phyloP scores from a whole-genome alignment of 1,140 invertebrate genomes.

The Drosophila paulistorum region DNA sequence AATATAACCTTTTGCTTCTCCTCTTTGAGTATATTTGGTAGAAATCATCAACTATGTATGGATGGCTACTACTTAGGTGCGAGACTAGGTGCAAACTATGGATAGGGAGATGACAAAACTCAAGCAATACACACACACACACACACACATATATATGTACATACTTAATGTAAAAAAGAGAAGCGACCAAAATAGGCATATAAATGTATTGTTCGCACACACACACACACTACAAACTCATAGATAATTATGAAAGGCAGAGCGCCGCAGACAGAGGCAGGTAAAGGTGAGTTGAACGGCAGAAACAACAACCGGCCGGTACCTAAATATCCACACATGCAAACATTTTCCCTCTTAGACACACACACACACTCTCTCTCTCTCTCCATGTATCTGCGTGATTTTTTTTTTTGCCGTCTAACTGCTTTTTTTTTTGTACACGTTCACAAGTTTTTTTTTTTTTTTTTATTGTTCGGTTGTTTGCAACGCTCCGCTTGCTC shows the following conservation, averaged over 20 bases:
- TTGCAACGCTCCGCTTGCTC: conserved; percentile 59
- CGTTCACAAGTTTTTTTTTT: conserved; percentile 67
- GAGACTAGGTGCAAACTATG: conserved; percentile 25
- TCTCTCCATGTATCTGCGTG: conserved; percentile 19
- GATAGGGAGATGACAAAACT: conserved; percentile 33
- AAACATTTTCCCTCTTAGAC: conserved; percentile 26
- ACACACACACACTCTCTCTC: neutral
- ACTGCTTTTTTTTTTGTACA: conserved; percentile 74
- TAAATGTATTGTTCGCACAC: conserved; percentile 6
- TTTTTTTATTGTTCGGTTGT: conserved; percentile 47
- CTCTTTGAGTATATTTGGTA: neutral
- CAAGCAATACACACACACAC: conserved; percentile 24
- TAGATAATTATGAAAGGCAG: conserved; percentile 74
- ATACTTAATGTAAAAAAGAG: conserved; percentile 18
- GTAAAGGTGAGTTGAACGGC: conserved; percentile 26
- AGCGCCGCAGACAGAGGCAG: conserved; percentile 59
- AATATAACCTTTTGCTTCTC: neutral
- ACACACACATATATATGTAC: conserved; percentile 24
- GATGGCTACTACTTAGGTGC: conserved; percentile 21
- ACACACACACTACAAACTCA: conserved; percentile 26
- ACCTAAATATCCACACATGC: conserved; percentile 41
- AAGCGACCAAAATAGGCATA: conserved; percentile 62
- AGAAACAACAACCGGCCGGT: conserved; percentile 66
- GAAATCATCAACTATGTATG: neutral
- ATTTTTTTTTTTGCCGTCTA: conserved; percentile 58